These are phyloP conservation scores for Amphiprion ocellaris DNA, from an alignment of 2,113 vertebrate species.

Conservation along the genomic window DNA sequence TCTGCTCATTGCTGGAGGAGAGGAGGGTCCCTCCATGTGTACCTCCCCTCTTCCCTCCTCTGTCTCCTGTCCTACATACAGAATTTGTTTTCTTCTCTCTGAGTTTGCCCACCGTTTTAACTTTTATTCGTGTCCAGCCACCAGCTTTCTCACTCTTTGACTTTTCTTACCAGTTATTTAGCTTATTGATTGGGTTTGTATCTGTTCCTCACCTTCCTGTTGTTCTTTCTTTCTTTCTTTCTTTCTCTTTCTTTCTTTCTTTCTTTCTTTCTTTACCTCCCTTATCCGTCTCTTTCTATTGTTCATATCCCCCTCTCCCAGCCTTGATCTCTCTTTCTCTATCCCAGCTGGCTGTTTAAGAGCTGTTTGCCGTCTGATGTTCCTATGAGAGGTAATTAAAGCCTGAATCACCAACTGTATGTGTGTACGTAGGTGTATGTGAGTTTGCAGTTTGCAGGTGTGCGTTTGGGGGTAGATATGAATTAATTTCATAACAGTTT, in stretches of 20 bases:
- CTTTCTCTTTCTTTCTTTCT: background rate
- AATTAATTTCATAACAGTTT: slow-evolving; percentile 71
- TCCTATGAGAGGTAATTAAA: slow-evolving; percentile 86
- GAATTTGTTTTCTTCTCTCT: slow-evolving; percentile 11
- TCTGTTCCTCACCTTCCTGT: slow-evolving; percentile 2
- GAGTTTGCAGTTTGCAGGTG: background rate
- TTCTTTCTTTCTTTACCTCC: background rate
- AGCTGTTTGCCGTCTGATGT: slow-evolving; percentile 84
- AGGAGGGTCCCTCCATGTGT: slow-evolving; percentile 61
- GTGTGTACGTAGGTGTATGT: slow-evolving; percentile 35
- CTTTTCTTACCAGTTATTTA: slow-evolving; percentile 10
- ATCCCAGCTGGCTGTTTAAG: slow-evolving; percentile 82
- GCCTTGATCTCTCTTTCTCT: slow-evolving; percentile 26
- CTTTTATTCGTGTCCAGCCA: background rate
- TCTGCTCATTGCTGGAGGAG: slow-evolving; percentile 55
- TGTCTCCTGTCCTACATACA: slow-evolving; percentile 52
- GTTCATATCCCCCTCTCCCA: slow-evolving; percentile 26
- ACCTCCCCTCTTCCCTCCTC: slow-evolving; percentile 36
- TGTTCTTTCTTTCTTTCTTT: background rate
- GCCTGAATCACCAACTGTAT: slow-evolving; percentile 68
- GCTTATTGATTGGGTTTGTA: background rate
- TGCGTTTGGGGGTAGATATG: slow-evolving; percentile 37
- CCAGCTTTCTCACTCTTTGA: background rate
- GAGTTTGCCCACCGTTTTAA: slow-evolving; percentile 8
- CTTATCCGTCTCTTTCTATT: background rate